Evolutionary conservation across 2,113 vertebrate genomes (phyloP), one percentile per base, ranked within the genome.

Genomic region (Camelus bactrianus): DNA sequence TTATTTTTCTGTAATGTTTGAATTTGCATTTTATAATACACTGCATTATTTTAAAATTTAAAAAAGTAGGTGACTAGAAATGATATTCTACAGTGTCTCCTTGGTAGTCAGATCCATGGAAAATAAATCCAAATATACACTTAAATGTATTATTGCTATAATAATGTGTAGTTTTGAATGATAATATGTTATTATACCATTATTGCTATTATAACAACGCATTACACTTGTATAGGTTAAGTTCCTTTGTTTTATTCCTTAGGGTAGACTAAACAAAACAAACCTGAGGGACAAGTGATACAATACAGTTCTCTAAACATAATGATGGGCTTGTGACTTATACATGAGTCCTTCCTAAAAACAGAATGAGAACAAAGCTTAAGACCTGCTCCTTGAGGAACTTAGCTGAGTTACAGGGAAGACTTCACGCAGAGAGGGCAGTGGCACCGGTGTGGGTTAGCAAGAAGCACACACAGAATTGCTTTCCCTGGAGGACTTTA

Each of bases 401-500:
- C 38, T 26, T 13, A 79, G 42, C 12, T 70, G 30, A 90, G 70
- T 73, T 52, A 28, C 19, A 67, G 26, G 58, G 64, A 90, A 52
- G 20, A 50, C 62, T 76, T 80, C 69, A 28, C 62, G 50, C 14
- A 62, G 84, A 0, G 1, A 42, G 32, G 8, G 42, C 35, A 56
- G 69, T 1, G 42, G 56, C 52, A 32, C 84, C 56, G 42, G 12
- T 35, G 58, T 22, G 17, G 58, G 62, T 83, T 64, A 89, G 72
- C 35, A 50, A 72, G 58, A 92, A 80, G 92, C 54, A 70, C 67
- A 76, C 32, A n/a, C 14, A 77, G 35, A 95, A 70, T 76, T 52
- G 54, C 83, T 75, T 86, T 93, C 92, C 90, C 79, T 64, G 54
- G 79, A 95, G 91, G 58, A 70, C 84, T 93, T 95, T 90, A 95